Base-by-base conservation (phyloP, 2,113 vertebrate species). In the Hippoglossus stenolepis region DNA sequence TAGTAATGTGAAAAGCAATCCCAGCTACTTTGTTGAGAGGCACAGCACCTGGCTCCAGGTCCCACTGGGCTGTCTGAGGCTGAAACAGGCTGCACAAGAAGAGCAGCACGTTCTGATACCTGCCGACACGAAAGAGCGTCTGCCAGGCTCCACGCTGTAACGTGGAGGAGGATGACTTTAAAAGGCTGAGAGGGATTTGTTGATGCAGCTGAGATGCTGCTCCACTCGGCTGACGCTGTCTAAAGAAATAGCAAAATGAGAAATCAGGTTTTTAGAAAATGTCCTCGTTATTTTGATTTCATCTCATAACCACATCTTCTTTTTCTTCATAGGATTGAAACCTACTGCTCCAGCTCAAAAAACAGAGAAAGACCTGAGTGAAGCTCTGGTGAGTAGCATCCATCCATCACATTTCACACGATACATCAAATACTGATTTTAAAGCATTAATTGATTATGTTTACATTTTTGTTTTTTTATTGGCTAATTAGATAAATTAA, bases 291-390 rank as follows among this genome's bases (percentile, higher is more conserved):
- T 3, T 78, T 66, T 1, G 31, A 31, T 7, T 76, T 2, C 62
- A 60, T 24, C 31, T 18, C 40, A 53, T 57, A 49, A 53, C 45
- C 0, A 20, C 2, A 5, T 53, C 24, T 65, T 67, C 17, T 81
- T 14, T 85, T 40, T 77, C 10, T 56, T 20, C 9, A 26, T 20
- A 95, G 95, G 91, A 61, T 73, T 91, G 80, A 94, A 94, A 81
- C 77, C 91, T 5, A 68, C 73, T 0, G 78, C 82, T 66, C 65
- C 60, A 8, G 47, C 90, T 74, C 85, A 88, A 62, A 89, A 89
- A 73, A 58, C 90, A 80, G 92, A 94, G 68, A 94, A 93, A 83
- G 85, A 93, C 23, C 85, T 89, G 71, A 87, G 63, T 81, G 90
- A 92, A 88, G 80, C 86, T 86, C 85, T 80, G 91, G 95, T 95